phyloP scores from a whole-genome alignment of 2,888 invertebrate species.

The Andrena bicolor region DNA sequence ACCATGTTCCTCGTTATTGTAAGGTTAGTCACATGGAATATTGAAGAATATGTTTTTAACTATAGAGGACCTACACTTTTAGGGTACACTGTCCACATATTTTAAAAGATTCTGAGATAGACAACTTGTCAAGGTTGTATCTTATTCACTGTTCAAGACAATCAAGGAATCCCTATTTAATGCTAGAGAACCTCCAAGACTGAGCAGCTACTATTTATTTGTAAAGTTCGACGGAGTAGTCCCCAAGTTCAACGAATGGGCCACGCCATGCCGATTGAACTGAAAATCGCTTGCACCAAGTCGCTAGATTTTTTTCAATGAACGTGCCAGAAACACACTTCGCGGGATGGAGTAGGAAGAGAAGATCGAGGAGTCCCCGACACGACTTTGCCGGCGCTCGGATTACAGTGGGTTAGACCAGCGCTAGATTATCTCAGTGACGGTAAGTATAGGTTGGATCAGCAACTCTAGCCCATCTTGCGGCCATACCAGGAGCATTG shows the following conservation, averaged over 20 bases:
- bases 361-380: slow-evolving; percentile 58
- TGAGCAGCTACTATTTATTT: not conserved
- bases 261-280: not conserved
- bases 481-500: slow-evolving; percentile 74
- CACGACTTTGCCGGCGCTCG: slow-evolving; percentile 65
- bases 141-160: too few species aligned
- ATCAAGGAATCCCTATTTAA: too few species aligned
- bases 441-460: slow-evolving; percentile 80
- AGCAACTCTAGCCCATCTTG: slow-evolving; percentile 72
- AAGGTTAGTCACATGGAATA: not conserved
- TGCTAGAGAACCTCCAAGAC: not conserved
- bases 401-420: slow-evolving; percentile 74
- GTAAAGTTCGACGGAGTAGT: not conserved
- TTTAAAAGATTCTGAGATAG: too few species aligned
- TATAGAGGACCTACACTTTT: not conserved
- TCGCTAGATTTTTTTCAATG: slow-evolving; percentile 15
- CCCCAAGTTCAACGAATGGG: not conserved
- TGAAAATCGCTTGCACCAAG: not conserved
- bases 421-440: slow-evolving; percentile 79
- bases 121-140: too few species aligned
- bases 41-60: not conserved
- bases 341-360: slow-evolving; percentile 55
- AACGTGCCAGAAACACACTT: slow-evolving; percentile 52
- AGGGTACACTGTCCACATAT: too few species aligned
- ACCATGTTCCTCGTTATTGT: not conserved